These are phyloP conservation scores for Hippolais icterina DNA, from an alignment of 2,113 vertebrate genomes.

Conservation along the genomic window DNA sequence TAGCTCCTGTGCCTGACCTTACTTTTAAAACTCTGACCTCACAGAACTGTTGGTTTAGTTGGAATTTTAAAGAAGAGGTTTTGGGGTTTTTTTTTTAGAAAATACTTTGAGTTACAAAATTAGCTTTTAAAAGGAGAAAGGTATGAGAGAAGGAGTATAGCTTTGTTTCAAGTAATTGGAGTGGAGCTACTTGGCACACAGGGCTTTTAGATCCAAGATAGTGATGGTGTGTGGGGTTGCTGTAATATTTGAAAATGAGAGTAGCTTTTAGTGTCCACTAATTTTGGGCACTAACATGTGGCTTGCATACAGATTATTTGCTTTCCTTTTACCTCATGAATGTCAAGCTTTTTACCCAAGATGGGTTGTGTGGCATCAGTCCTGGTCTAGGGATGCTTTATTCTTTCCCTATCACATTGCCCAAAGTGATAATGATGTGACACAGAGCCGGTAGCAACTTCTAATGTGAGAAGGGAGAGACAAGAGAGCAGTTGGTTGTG, in stretches of 20 bases:
- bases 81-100: not conserved
- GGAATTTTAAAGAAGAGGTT: not conserved
- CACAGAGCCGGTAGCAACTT: not conserved
- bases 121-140: not conserved
- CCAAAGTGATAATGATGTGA: not conserved
- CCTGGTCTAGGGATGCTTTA: not conserved
- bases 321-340: not conserved
- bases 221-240: not conserved
- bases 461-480: not conserved
- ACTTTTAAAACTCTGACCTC: not conserved
- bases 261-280: not conserved
- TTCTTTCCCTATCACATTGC: not conserved
- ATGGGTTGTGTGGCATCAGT: not conserved
- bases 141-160: not conserved
- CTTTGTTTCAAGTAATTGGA: not conserved
- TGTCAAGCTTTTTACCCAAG: not conserved
- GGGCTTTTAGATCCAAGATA: not conserved
- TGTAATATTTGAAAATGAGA: not conserved
- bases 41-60: not conserved
- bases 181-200: not conserved
- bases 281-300: not conserved
- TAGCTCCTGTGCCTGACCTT: not conserved
- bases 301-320: not conserved
- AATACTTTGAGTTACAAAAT: not conserved
- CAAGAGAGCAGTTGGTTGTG: rapidly evolving